Percentiles rank a stretch among this genome's conserved stretches.
phyloP scores from a whole-genome alignment of 2,888 invertebrate genomes.

The Chirona hameri region DNA sequence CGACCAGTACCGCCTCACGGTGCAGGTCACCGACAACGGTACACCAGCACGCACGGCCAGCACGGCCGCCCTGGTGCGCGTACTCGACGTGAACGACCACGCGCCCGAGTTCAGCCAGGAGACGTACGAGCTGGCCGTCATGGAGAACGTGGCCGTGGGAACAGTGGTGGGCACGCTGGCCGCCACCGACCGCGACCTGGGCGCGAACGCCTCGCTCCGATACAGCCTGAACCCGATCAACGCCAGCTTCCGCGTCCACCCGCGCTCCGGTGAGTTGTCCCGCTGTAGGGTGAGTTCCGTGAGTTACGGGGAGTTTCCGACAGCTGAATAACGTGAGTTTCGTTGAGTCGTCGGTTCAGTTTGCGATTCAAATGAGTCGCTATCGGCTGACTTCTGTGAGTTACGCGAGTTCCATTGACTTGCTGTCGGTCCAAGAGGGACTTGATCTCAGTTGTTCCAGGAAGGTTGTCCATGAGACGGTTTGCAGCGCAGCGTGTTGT shows the following conservation, averaged over 20 bases:
- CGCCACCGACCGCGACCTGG: conserved; percentile 79
- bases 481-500: too few relatives aligned
- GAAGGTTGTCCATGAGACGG: too few relatives aligned
- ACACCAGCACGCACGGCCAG: conserved; percentile 66
- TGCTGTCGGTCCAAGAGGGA: too few relatives aligned
- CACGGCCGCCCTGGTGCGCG: conserved; percentile 69
- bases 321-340: too few relatives aligned
- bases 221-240: conserved; percentile 78
- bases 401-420: too few relatives aligned
- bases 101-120: conserved; percentile 66
- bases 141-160: conserved; percentile 49
- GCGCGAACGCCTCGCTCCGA: conserved; percentile 74
- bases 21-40: conserved; percentile 82
- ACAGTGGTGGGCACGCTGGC: conserved; percentile 69
- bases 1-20: conserved; percentile 69
- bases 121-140: conserved; percentile 61
- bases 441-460: too few relatives aligned
- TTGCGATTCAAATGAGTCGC: too few relatives aligned
- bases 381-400: too few relatives aligned
- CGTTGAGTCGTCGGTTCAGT: too few relatives aligned
- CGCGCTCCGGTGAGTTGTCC: conserved; percentile 69
- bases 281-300: too few relatives aligned
- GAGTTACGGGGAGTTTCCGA: too few relatives aligned
- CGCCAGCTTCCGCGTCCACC: conserved; percentile 76
- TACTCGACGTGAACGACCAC: conserved; percentile 62